Conservation (phyloP, 2,888 invertebrate genomes). For the Ochlodes sylvanus region DNA sequence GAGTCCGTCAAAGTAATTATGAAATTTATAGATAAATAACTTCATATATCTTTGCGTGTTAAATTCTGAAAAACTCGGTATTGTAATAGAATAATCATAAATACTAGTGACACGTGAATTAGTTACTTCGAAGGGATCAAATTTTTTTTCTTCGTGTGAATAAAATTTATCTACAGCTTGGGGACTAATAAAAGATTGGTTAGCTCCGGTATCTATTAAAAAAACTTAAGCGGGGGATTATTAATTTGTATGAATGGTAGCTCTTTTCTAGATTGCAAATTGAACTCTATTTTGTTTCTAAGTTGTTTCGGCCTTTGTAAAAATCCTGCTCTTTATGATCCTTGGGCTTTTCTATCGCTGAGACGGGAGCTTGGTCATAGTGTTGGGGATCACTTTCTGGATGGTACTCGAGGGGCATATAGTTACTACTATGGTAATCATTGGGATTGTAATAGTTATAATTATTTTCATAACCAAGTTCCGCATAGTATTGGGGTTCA, state of each 20-base stretch:
- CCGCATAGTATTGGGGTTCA: no score
- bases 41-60: background rate
- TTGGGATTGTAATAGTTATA: no score
- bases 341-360: no score
- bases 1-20: conserved; percentile 17
- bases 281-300: conserved; percentile 46
- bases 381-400: no score
- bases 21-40: background rate
- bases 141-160: no score
- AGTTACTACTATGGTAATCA: no score
- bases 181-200: conserved; percentile 46
- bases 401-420: no score
- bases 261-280: conserved; percentile 44
- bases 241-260: conserved; percentile 44
- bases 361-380: no score
- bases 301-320: conserved; percentile 28
- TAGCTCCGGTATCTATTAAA: conserved; percentile 48
- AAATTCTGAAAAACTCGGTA: conserved; percentile 8
- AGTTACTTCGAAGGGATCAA: conserved; percentile 22
- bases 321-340: conserved; percentile 44
- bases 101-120: background rate
- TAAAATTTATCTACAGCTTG: conserved; percentile 39
- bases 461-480: no score
- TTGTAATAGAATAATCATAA: background rate
- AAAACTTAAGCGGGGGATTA: conserved; percentile 44